Conservation (phyloP, 2,888 invertebrate species). For the Reticulitermes lucifugus region DNA sequence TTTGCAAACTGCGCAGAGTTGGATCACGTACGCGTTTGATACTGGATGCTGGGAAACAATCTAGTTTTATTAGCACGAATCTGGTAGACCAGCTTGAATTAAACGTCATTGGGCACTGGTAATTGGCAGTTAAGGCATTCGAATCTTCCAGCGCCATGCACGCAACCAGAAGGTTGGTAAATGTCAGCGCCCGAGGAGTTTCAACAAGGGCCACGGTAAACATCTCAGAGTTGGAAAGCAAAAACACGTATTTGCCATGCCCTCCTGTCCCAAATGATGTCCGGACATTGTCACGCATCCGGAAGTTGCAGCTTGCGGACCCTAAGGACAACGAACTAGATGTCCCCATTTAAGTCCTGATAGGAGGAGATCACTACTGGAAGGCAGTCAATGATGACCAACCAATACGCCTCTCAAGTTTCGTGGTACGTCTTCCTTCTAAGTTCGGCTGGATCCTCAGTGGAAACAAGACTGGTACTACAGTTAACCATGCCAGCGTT, state of each 20-base stretch:
- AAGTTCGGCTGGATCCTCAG: background rate
- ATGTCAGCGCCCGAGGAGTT: background rate
- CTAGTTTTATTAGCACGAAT: background rate
- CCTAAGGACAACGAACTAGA: background rate
- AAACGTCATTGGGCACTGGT: background rate
- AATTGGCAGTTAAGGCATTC: background rate
- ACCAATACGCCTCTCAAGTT: background rate
- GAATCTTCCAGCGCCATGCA: background rate
- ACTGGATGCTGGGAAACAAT: background rate
- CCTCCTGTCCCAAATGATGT: background rate
- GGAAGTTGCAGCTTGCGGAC: background rate
- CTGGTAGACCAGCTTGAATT: background rate
- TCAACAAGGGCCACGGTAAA: background rate
- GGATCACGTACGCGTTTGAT: background rate
- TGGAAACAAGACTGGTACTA: background rate
- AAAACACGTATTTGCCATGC: background rate
- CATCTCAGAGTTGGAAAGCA: background rate
- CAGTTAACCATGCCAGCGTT: background rate
- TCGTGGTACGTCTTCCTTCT: background rate
- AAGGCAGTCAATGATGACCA: background rate
- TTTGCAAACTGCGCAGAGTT: background rate
- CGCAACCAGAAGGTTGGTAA: background rate
- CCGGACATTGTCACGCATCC: background rate
- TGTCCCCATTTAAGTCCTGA: background rate
- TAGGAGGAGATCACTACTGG: slow-evolving; percentile 22